phyloP scores from a whole-genome alignment of 2,797 vertebrate species.

The Phalloptychus januarius region DNA sequence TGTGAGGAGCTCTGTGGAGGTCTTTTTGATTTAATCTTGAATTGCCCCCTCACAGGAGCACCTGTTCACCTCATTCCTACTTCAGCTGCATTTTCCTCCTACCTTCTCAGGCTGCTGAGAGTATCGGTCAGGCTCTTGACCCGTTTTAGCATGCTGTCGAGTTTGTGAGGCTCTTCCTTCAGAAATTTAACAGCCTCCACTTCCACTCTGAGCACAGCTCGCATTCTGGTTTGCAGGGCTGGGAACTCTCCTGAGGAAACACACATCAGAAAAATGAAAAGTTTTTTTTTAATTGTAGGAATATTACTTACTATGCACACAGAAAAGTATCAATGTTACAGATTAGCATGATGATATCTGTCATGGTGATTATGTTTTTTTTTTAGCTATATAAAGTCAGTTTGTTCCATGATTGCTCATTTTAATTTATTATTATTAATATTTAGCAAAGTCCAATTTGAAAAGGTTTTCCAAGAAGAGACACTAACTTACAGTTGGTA shows the following conservation, averaged over 20 bases:
- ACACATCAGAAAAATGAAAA: not conserved
- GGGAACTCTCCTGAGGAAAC: conserved; percentile 90
- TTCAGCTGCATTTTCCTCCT: conserved; percentile 26
- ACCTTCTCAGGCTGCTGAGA: conserved; percentile 91
- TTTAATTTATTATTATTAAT: not conserved
- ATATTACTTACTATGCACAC: not conserved
- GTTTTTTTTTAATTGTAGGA: not conserved
- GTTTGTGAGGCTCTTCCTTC: conserved; percentile 97
- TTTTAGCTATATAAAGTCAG: not conserved
- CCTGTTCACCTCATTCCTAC: conserved; percentile 9
- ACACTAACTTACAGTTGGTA: not conserved
- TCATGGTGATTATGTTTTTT: not conserved
- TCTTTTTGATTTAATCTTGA: conserved; percentile 57
- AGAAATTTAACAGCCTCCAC: conserved; percentile 97
- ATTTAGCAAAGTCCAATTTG: not conserved
- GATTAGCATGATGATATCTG: not conserved
- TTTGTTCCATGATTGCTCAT: not conserved
- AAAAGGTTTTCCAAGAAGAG: not conserved
- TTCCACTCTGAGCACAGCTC: conserved; percentile 91
- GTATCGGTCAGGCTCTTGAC: conserved; percentile 91
- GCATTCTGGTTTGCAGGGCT: conserved; percentile 91
- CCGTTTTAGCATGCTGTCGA: conserved; percentile 95
- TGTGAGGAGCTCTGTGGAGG: conserved; percentile 23
- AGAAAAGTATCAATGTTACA: not conserved
- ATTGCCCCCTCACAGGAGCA: conserved; percentile 17